Evolutionary conservation across 92 coral and sea anemone genomes (phyloP).

Genomic region (Phenganax subtilis): DNA sequence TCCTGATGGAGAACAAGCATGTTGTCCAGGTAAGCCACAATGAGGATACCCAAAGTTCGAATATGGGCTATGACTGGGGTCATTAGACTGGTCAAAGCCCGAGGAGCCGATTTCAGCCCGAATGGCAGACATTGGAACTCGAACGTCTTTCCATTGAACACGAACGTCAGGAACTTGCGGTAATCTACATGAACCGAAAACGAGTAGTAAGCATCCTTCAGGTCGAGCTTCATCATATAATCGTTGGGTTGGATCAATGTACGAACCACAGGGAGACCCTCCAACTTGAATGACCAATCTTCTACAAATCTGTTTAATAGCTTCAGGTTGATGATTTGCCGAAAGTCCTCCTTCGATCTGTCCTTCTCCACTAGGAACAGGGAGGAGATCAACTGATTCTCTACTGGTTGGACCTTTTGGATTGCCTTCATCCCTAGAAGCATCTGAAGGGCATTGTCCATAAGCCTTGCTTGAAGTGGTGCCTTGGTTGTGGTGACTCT

Average conservation of each 20-base stretch:
- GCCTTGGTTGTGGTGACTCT: not conserved
- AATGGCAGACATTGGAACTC: not conserved
- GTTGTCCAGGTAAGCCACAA: not conserved
- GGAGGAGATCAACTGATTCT: slow-evolving; percentile 28
- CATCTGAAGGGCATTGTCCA: not conserved
- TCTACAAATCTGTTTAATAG: slow-evolving; percentile 24
- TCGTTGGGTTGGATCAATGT: slow-evolving; percentile 36
- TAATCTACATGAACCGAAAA: slow-evolving; percentile 18
- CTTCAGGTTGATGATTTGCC: slow-evolving; percentile 18
- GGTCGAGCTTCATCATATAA: slow-evolving; percentile 39
- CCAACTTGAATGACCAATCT: slow-evolving; percentile 22
- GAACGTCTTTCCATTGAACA: not conserved
- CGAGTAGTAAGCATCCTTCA: slow-evolving; percentile 28
- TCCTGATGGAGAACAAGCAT: not conserved
- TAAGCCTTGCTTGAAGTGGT: not conserved
- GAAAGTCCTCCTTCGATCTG: not conserved
- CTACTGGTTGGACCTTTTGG: not conserved
- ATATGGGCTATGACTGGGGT: not conserved
- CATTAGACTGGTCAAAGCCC: slow-evolving; percentile 1
- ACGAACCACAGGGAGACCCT: slow-evolving; percentile 28
- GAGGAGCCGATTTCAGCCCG: slow-evolving; percentile 12
- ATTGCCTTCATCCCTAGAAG: not conserved
- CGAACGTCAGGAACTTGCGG: slow-evolving; percentile 20
- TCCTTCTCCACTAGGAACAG: slow-evolving; percentile 35
- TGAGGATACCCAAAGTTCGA: not conserved